phyloP scores from a whole-genome alignment of 2,113 vertebrate species.

The Orthonyx spaldingii region DNA sequence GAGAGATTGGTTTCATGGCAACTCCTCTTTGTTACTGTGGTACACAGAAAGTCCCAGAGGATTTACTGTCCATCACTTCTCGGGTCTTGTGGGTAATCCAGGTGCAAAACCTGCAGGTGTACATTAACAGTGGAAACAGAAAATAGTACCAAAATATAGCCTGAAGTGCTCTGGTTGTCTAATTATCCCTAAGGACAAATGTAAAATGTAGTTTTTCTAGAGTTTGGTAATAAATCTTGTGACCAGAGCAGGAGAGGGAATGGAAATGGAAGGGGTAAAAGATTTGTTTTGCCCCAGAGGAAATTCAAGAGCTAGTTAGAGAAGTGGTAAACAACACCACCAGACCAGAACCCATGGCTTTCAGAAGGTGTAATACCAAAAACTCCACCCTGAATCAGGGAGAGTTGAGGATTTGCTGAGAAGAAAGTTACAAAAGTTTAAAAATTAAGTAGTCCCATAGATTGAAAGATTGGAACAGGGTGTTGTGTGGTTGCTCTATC shows the following conservation, averaged over 20 bases:
- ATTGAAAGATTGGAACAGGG: not conserved
- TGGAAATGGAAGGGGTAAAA: not conserved
- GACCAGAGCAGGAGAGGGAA: not conserved
- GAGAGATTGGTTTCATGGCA: conserved; percentile 10
- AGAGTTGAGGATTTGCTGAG: not conserved
- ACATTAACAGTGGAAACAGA: not conserved
- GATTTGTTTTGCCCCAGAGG: not conserved
- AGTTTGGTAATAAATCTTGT: not conserved
- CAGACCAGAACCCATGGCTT: not conserved
- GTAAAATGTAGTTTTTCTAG: not conserved
- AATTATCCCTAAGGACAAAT: not conserved
- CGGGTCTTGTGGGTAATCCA: not conserved
- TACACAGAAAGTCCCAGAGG: not conserved
- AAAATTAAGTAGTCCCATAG: not conserved
- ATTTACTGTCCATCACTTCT: not conserved
- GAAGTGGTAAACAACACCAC: not conserved
- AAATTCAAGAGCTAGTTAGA: not conserved
- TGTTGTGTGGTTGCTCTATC: not conserved
- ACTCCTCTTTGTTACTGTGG: not conserved
- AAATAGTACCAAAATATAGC: not conserved
- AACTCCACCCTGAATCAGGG: not conserved
- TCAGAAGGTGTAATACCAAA: not conserved
- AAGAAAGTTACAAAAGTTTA: not conserved
- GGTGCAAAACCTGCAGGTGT: not conserved
- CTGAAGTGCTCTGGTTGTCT: not conserved